Evolutionary conservation across 2,888 invertebrate genomes (phyloP), one percentile per base, ranked within the genome.

Genomic region (Teleogryllus oceanicus): DNA sequence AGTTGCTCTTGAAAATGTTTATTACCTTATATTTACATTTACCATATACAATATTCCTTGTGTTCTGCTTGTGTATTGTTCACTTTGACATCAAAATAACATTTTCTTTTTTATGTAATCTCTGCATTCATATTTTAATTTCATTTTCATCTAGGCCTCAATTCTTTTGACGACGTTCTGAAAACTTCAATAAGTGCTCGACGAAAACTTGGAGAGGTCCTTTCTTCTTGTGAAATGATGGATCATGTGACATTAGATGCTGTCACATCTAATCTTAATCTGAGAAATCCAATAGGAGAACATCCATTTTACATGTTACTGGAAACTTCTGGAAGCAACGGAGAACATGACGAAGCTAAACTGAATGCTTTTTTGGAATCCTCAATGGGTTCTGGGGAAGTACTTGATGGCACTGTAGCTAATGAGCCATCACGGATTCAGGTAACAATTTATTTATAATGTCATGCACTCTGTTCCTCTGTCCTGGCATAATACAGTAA

Each of bases 181-280:
- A 88, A 92, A 83, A 91, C 95, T 0, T 94, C 93, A 85, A 89
- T 90, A 83, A 88, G 91, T 82, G 95, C 97, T 0, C 95, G 94
- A 86, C 87, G 87, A 0, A 90, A 92, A 49, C 88, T 98, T 16
- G 95, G 94, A 1, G 98, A 99, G 89, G 95, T 97, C 83, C 87
- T 99, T 75, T 98, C 98, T 8, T 96, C 98, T 0, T 98, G 96
- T 88, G 99, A 99, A 89, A 92, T 99, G 90, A 94, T 99, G 82
- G 99, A 99, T 87, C 89, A 89, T 16, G 87, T 88, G 75, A 92
- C 96, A 0, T 89, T 98, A 84, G 90, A 90, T n/a, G 89, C 91
- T 74, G 92, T 92, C 0, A 89, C 90, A 1, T 86, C 89, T 76
- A 91, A 93, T 85, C 89, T 92, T 78, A 89, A 90, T 13, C 83